A percentile compares a stretch with the other conserved stretches of the same genome.
Evolutionary conservation across 1,140 invertebrate species (phyloP).

Genomic region (Alviniconcha marisindica): DNA sequence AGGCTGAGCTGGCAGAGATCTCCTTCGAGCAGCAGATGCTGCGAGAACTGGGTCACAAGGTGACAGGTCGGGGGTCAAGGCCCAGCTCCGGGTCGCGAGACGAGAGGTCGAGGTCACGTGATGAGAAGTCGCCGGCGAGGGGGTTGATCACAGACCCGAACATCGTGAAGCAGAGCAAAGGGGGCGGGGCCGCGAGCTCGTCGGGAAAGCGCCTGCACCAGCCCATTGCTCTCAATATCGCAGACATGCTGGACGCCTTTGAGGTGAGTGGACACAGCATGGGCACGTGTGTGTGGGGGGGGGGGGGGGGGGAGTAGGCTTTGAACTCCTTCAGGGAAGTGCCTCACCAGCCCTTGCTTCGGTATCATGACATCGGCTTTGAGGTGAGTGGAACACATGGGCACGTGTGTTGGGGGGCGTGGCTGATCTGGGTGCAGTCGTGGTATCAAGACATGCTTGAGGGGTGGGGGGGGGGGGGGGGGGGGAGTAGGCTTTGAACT

Average conservation of each 20-base stretch:
- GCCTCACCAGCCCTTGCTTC: too few species aligned
- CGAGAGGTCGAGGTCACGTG: conserved; percentile 36
- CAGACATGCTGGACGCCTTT: conserved; percentile 67
- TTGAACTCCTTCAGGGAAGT: too few species aligned
- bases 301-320: too few species aligned
- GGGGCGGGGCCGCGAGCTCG: not conserved
- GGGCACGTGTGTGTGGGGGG: too few species aligned
- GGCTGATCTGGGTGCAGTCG: too few species aligned
- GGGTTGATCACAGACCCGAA: conserved; percentile 39
- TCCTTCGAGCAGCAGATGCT: conserved; percentile 71
- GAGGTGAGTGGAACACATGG: too few species aligned
- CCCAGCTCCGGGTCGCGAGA: conserved; percentile 26
- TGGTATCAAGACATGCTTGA: too few species aligned
- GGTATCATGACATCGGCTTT: too few species aligned
- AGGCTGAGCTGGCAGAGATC: conserved; percentile 72
- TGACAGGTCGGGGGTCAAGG: conserved; percentile 37
- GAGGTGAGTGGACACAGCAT: too few species aligned
- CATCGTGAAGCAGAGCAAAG: conserved; percentile 46
- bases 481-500: too few species aligned
- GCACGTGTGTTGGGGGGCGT: too few species aligned
- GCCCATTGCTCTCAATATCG: conserved; percentile 66
- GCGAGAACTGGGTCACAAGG: conserved; percentile 62
- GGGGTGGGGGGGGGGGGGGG: not conserved
- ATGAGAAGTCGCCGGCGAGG: conserved; percentile 21
- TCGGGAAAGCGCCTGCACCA: conserved; percentile 68